These are phyloP conservation scores for Tipula unca DNA, from an alignment of 2,888 invertebrate genomes.

Conservation along the genomic window DNA sequence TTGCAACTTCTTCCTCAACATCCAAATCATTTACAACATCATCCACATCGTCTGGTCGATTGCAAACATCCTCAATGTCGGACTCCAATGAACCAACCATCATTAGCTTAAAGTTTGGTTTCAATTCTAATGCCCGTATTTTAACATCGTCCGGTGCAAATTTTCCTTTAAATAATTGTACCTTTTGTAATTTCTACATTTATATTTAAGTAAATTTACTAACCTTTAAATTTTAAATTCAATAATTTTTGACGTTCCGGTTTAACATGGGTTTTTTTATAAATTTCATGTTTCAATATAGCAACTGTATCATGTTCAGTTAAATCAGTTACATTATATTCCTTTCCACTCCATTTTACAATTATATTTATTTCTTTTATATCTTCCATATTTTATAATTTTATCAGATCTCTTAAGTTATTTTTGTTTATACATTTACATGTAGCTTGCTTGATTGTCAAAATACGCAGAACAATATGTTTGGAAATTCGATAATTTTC, in stretches of 20 bases:
- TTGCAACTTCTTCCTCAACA: constrained; percentile 70
- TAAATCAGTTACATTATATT: constrained; percentile 68
- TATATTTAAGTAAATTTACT: not conserved
- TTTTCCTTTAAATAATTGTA: constrained; percentile 56
- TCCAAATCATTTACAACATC: constrained; percentile 89
- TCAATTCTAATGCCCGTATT: constrained; percentile 67
- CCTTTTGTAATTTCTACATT: constrained; percentile 21
- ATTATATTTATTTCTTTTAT: constrained; percentile 47
- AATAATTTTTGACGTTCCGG: constrained; percentile 90
- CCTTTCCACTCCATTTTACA: constrained; percentile 92
- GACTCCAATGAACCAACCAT: constrained; percentile 95
- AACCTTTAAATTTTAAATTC: constrained; percentile 88
- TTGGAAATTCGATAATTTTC: not conserved
- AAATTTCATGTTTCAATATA: constrained; percentile 71
- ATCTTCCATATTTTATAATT: constrained; percentile 27
- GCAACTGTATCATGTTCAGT: constrained; percentile 70
- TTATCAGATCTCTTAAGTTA: not conserved
- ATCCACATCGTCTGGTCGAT: constrained; percentile 70
- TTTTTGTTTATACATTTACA: not conserved
- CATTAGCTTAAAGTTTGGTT: constrained; percentile 86
- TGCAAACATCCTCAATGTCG: constrained; percentile 75
- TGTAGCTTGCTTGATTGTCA: not conserved
- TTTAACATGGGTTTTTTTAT: constrained; percentile 79
- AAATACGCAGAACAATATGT: not conserved
- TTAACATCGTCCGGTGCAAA: constrained; percentile 69